Evolutionary conservation across 2,888 invertebrate genomes (phyloP).

Genomic region (Folsomia manolachei): DNA sequence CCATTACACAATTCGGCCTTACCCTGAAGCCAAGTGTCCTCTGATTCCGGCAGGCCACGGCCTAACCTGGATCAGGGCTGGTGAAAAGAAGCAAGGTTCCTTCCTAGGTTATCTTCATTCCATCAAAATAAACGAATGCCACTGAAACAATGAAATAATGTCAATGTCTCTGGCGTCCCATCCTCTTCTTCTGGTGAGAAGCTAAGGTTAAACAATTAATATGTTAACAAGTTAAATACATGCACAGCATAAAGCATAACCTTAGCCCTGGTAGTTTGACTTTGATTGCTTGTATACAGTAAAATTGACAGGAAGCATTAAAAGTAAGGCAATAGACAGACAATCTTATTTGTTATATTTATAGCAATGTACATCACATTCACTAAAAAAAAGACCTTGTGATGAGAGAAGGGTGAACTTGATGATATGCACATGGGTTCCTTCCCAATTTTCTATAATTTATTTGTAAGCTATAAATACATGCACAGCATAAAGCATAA

Average conservation of each 20-base stretch:
- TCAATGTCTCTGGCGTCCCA: constrained; percentile 1
- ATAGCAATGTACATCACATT: too few species aligned
- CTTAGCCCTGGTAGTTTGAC: too few species aligned
- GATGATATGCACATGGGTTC: too few species aligned
- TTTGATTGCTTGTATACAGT: too few species aligned
- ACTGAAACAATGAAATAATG: constrained; percentile 1
- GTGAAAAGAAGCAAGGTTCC: neutral
- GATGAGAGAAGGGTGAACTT: neutral
- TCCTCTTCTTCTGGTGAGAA: too few species aligned
- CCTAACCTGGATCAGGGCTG: constrained; percentile 5
- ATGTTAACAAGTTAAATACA: too few species aligned
- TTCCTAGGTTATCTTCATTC: neutral
- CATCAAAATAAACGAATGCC: neutral
- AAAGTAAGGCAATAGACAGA: too few species aligned
- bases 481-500: too few species aligned
- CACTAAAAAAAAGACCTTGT: neutral
- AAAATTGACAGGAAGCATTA: too few species aligned
- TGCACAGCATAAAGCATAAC: too few species aligned
- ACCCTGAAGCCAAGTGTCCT: neutral
- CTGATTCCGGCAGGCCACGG: neutral
- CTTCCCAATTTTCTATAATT: neutral
- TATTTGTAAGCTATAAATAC: too few species aligned
- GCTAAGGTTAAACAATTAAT: neutral
- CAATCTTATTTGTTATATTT: too few species aligned
- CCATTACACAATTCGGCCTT: neutral